Evolutionary conservation across 2,797 vertebrate genomes (phyloP).

Genomic region (Tokudaia muenninki): DNA sequence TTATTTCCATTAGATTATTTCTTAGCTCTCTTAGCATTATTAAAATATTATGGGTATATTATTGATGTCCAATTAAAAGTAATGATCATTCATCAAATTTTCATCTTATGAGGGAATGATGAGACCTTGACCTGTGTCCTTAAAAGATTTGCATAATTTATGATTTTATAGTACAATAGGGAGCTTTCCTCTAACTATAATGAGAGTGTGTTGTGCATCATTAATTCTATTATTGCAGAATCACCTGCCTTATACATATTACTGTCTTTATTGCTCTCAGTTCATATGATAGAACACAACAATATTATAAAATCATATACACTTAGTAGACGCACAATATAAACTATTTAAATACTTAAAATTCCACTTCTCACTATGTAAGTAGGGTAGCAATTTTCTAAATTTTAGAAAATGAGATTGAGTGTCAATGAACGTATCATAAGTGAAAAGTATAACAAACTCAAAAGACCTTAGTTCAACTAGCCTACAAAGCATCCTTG

Average conservation of each 20-base stretch:
- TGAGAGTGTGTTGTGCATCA: neutral
- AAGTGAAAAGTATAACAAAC: neutral
- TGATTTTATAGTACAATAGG: neutral
- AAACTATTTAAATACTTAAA: neutral
- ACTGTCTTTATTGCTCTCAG: neutral
- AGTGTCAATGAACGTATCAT: neutral
- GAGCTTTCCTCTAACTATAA: neutral
- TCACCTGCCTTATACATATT: neutral
- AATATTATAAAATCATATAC: neutral
- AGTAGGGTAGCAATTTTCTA: neutral
- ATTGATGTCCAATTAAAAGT: neutral
- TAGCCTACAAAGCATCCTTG: neutral
- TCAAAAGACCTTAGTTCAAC: neutral
- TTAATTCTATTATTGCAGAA: neutral
- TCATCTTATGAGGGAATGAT: slow-evolving; percentile 34
- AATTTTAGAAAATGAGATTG: neutral
- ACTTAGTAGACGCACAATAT: neutral
- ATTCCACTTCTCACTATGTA: neutral
- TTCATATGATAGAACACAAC: neutral
- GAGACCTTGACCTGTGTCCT: neutral
- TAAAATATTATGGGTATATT: slow-evolving; percentile 13
- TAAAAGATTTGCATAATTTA: neutral
- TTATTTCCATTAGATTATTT: slow-evolving; percentile 5
- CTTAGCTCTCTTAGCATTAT: neutral
- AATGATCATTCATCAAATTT: neutral